phyloP scores from a whole-genome alignment of 2,113 vertebrate genomes.

The Casuarius casuarius region DNA sequence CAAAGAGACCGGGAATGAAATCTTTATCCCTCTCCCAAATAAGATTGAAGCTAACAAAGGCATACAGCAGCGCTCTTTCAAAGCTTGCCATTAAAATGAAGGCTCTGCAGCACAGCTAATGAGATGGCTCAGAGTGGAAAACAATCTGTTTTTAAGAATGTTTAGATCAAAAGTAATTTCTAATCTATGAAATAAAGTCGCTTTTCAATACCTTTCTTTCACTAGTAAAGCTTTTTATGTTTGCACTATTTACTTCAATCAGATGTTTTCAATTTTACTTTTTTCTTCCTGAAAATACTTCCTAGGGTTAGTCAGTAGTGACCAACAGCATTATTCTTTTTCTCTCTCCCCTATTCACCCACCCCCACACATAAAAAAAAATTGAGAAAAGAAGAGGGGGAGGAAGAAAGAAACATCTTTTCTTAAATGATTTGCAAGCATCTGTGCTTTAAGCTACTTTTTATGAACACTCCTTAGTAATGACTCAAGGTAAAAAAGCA shows the following conservation, averaged over 20 bases:
- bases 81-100: constrained; percentile 69
- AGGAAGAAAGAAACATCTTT: constrained; percentile 80
- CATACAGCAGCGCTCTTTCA: constrained; percentile 71
- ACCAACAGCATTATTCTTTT: constrained; percentile 75
- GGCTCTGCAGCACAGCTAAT: constrained; percentile 76
- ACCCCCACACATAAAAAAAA: constrained; percentile 42
- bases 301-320: constrained; percentile 75
- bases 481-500: constrained; percentile 85
- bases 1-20: constrained; percentile 79
- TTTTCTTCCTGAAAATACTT: constrained; percentile 79
- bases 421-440: constrained; percentile 83
- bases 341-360: constrained; percentile 51
- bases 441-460: constrained; percentile 85
- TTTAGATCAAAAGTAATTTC: constrained; percentile 88
- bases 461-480: constrained; percentile 85
- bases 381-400: constrained; percentile 58
- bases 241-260: constrained; percentile 86
- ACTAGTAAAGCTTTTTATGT: constrained; percentile 80
- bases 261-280: constrained; percentile 87
- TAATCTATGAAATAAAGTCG: constrained; percentile 83
- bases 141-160: constrained; percentile 81
- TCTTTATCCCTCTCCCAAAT: constrained; percentile 74
- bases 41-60: constrained; percentile 75
- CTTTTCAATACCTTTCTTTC: constrained; percentile 83
- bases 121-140: constrained; percentile 77